Conservation (phyloP, 2,113 vertebrate species). For the Osmerus eperlanus region DNA sequence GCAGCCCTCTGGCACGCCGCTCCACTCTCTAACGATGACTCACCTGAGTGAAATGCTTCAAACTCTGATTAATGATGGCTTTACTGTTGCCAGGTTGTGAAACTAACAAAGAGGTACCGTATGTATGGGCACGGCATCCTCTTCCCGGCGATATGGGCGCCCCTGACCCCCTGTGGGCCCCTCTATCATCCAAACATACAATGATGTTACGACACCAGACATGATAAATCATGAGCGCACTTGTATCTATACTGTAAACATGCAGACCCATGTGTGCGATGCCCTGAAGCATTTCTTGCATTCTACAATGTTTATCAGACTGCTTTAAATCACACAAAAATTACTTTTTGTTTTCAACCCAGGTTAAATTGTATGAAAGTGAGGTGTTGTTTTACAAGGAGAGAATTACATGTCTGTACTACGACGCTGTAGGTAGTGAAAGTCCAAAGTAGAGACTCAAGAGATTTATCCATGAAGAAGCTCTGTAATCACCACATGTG, state of each 20-base stretch:
- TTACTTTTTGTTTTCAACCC: neutral
- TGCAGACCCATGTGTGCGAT: neutral
- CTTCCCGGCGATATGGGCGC: slow-evolving; percentile 32
- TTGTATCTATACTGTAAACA: slow-evolving; percentile 41
- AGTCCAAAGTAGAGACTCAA: slow-evolving; percentile 34
- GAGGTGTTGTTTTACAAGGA: slow-evolving; percentile 30
- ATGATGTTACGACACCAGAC: slow-evolving; percentile 33
- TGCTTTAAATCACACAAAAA: too few relatives aligned
- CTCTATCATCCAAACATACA: slow-evolving; percentile 27
- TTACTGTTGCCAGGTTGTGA: slow-evolving; percentile 53
- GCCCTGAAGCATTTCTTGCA: neutral
- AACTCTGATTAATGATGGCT: slow-evolving; percentile 37
- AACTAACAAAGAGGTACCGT: slow-evolving; percentile 49
- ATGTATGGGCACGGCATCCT: slow-evolving; percentile 31
- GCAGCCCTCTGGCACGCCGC: slow-evolving; percentile 50
- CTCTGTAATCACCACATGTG: slow-evolving; percentile 43
- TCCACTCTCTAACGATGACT: slow-evolving; percentile 59
- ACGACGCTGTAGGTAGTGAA: slow-evolving; percentile 52
- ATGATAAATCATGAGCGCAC: slow-evolving; percentile 13
- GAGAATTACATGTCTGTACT: slow-evolving; percentile 44
- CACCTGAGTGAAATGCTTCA: slow-evolving; percentile 67
- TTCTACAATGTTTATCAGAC: too few relatives aligned
- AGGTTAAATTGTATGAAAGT: slow-evolving; percentile 23
- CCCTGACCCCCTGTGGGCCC: slow-evolving; percentile 25
- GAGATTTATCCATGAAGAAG: slow-evolving; percentile 27